Evolutionary conservation across 2,888 invertebrate genomes (phyloP), one percentile per base, ranked within the genome.

Genomic region (Macroteleia sp.): DNA sequence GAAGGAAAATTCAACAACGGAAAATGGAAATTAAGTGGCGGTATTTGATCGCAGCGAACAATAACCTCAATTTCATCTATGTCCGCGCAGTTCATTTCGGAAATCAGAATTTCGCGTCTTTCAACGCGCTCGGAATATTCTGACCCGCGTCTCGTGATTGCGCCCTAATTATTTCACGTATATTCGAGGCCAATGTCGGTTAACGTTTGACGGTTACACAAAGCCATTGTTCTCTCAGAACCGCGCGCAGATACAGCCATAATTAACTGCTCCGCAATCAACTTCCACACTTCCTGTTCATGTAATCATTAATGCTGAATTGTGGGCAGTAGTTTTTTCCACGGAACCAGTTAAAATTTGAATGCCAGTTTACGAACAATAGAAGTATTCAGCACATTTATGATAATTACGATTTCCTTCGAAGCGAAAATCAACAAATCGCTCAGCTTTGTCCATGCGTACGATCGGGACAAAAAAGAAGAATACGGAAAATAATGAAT

Each of bases 151-250:
- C 61, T 62, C 77, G 71, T 79, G 83, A 86, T 86, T 82, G 82
- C 82, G 79, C 81, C 83, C 83, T 85, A 85, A 87, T 87, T 88
- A 87, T 88, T 86, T 85, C 84, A 83, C 85, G 85, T 82, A 81
- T 79, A 84, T 87, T 87, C 82, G 82, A 79, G 79, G 85, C 83
- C 82, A 86, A 86, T 87, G 85, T 87, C 85, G 87, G 84, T 85
- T 83, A 85, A 82, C 86, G 86, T 83, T 84, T 81, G 86, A 83
- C 83, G 84, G 82, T 80, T 79, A 81, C 78, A 83, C 86, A 81
- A 83, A 83, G 83, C 87, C 81, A 87, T 88, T 88, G 88, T 87
- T 87, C 86, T 84, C 86, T 74, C 74, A 79, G 82, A 82, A 80
- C 75, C 62, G 79, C 81, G 81, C 79, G 54, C 70, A 81, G 83